Base-by-base conservation (phyloP, 2,113 vertebrate genomes). In the Ameiurus melas region DNA sequence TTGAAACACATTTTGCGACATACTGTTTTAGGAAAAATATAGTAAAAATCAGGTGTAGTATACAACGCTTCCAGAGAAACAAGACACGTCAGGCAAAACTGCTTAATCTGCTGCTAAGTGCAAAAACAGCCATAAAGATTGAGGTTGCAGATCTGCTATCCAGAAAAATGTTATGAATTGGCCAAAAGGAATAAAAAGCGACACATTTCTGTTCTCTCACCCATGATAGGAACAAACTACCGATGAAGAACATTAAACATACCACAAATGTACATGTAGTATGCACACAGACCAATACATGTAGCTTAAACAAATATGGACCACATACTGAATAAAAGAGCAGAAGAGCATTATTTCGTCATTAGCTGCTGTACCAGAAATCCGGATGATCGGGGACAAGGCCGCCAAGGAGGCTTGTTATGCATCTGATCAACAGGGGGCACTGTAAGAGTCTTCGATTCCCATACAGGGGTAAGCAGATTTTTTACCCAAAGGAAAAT, bases 261-360 rank as follows among this genome's bases (percentile, higher is more conserved):
- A 73, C 70, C 19, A 73, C 70, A 39, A 39, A 2, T 36, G 33
- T 5, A 39, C 14, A 39, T 73, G n/a, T 33, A 36, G 30, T 71
- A 51, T 20, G 78, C 57, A 68, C 57, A 68, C 39, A 36, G 85
- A 47, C 22, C 4, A 19, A 68, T 66, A 70, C 47, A 88, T 58
- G 43, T 58, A 78, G 33, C 66, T 83, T 57, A 85, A 36, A 87
- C 33, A 51, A 60, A 85, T 75, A 39, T 27, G 30, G 12, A 64
- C 20, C 82, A 83, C 33, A 58, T 36, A 22, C 86, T 88, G 78
- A 92, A 86, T 86, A 87, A 89, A 80, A 86, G 39, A 73, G 83
- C 89, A 88, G 85, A 6, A 51, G 27, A 30, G 9, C 7, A 39
- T 83, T 30, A 82, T 20, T 58, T 81, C 5, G 9, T 60, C 12